Evolutionary conservation across 2,888 invertebrate genomes (phyloP).

Genomic region (Gymnocheta viridis): DNA sequence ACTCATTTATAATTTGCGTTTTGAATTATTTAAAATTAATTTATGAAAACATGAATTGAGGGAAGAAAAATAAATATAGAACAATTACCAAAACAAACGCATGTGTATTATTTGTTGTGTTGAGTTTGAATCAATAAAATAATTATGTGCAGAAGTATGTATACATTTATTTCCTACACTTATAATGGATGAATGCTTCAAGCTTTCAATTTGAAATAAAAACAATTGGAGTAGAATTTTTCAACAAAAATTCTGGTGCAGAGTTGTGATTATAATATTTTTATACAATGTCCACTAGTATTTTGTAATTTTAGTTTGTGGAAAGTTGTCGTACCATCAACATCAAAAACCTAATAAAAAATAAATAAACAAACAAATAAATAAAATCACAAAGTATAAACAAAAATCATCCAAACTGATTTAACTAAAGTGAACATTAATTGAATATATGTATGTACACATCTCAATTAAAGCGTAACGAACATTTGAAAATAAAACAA

Average conservation of each 20-base stretch:
- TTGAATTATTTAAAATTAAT: not conserved
- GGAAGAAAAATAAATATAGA: not conserved
- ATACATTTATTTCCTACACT: not conserved
- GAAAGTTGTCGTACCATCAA: slow-evolving; percentile 50
- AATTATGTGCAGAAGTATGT: too few species aligned
- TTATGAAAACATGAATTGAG: not conserved
- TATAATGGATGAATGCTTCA: slow-evolving; percentile 42
- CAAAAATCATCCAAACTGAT: not conserved
- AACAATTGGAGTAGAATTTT: slow-evolving; percentile 23
- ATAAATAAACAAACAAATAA: too few species aligned
- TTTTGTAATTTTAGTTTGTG: slow-evolving; percentile 35
- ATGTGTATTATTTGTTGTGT: not conserved
- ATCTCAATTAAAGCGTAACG: slow-evolving; percentile 38
- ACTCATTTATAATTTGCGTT: not conserved
- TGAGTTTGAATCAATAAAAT: not conserved
- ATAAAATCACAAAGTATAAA: not conserved
- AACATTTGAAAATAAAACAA: slow-evolving; percentile 13
- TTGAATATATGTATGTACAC: not conserved
- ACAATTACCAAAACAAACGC: not conserved
- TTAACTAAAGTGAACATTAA: slow-evolving; percentile 15
- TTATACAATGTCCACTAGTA: slow-evolving; percentile 34
- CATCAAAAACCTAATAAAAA: too few species aligned
- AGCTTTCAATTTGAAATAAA: slow-evolving; percentile 3
- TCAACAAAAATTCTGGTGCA: slow-evolving; percentile 19
- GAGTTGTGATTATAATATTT: slow-evolving; percentile 20